Evolutionary conservation across 2,797 vertebrate species (phyloP).

Genomic region (Paramormyrops hopkinsi): DNA sequence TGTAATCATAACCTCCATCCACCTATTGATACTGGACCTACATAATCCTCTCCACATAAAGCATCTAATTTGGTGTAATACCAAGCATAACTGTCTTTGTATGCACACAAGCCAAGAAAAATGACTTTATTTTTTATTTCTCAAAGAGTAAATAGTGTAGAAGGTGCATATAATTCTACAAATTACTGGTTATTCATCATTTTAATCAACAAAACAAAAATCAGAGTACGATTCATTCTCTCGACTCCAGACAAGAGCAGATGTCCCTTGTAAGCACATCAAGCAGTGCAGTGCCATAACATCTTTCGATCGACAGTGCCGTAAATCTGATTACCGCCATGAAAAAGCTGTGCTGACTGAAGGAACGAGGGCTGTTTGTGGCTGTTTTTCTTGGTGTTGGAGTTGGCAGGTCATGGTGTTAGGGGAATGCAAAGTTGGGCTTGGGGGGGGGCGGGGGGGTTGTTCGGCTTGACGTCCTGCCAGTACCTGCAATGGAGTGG

Average conservation of each 20-base stretch:
- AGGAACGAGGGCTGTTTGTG: background rate
- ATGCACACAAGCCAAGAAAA: slow-evolving; percentile 65
- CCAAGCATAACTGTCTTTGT: slow-evolving; percentile 72
- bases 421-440: background rate
- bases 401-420: background rate
- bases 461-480: background rate
- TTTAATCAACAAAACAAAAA: slow-evolving; percentile 59
- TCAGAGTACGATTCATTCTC: background rate
- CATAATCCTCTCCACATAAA: slow-evolving; percentile 77
- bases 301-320: too few species aligned
- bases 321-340: background rate
- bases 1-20: slow-evolving; percentile 86
- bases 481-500: background rate
- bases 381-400: background rate
- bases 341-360: background rate
- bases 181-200: slow-evolving; percentile 59
- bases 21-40: slow-evolving; percentile 94
- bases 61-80: slow-evolving; percentile 80
- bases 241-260: background rate
- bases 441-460: background rate
- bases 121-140: slow-evolving; percentile 38
- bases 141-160: slow-evolving; percentile 1
- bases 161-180: slow-evolving; percentile 26
- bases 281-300: too few species aligned
- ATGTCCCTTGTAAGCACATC: too few species aligned